Percentiles rank a stretch among this genome's conserved stretches.
These are phyloP conservation scores for Norana najaformis DNA, from an alignment of 2,888 invertebrate genomes.

Conservation along the genomic window DNA sequence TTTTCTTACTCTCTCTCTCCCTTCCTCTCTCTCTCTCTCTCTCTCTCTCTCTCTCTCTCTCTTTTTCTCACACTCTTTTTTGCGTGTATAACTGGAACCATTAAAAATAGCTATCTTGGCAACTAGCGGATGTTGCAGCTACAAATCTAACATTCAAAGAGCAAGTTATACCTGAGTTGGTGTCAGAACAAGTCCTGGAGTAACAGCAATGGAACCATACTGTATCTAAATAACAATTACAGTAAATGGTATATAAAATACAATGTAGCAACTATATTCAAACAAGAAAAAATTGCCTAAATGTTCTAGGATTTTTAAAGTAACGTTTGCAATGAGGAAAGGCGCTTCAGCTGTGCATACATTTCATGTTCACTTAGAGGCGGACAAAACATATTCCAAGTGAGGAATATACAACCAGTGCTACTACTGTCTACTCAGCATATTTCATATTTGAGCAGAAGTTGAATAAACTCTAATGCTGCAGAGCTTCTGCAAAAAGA, in stretches of 20 bases:
- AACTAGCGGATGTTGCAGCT: neutral
- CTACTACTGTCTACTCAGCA: neutral
- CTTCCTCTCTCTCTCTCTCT: no score
- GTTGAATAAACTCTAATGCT: neutral
- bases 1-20: no score
- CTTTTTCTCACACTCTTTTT: no score
- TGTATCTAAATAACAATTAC: constrained; percentile 45
- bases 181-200: constrained; percentile 74
- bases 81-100: neutral
- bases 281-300: neutral
- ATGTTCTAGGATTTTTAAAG: neutral
- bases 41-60: no score
- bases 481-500: neutral
- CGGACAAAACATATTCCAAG: no score
- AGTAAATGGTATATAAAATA: neutral
- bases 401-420: neutral
- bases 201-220: constrained; percentile 47
- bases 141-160: neutral
- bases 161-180: constrained; percentile 70
- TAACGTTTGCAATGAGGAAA: neutral
- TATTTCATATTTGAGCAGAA: neutral
- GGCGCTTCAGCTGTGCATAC: neutral
- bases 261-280: neutral
- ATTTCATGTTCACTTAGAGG: neutral
- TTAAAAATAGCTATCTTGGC: neutral